Conservation (phyloP, 1,140 invertebrate genomes). For the Drosophila sp. region DNA sequence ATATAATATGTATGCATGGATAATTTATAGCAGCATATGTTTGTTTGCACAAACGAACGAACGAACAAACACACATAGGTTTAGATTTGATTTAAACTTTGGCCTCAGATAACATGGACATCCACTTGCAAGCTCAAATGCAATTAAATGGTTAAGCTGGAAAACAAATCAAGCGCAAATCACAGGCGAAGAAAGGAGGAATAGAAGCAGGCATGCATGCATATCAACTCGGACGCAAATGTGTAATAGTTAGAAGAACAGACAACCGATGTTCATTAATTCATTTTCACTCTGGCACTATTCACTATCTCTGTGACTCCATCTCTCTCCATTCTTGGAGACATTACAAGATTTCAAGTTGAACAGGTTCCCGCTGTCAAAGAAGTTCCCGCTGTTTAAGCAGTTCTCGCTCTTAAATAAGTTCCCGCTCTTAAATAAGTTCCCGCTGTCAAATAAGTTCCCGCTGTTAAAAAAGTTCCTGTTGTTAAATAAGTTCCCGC, state of each 20-base stretch:
- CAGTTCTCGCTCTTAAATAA: too few species aligned
- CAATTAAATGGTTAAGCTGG: conserved; percentile 47
- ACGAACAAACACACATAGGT: conserved; percentile 25
- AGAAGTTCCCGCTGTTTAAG: too few species aligned
- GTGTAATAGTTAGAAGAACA: background rate
- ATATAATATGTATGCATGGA: conserved; percentile 29
- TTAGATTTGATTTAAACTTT: conserved; percentile 58
- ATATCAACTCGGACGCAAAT: background rate
- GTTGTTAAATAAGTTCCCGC: too few species aligned
- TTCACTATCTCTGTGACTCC: background rate
- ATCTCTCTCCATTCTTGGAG: too few species aligned
- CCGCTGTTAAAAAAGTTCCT: too few species aligned
- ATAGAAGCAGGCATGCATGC: background rate
- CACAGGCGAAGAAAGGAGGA: conserved; percentile 3
- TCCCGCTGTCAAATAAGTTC: too few species aligned
- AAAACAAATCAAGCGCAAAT: conserved; percentile 40
- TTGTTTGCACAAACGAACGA: background rate
- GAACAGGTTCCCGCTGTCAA: conserved; percentile 1
- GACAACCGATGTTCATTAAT: background rate
- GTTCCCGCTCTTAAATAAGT: too few species aligned
- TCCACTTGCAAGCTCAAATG: conserved; percentile 23
- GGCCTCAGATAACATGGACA: background rate
- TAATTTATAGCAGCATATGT: conserved; percentile 54
- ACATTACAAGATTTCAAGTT: background rate
- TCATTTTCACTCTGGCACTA: background rate